Conservation (phyloP, 2,888 invertebrate genomes). For the Chironomus tentans region DNA sequence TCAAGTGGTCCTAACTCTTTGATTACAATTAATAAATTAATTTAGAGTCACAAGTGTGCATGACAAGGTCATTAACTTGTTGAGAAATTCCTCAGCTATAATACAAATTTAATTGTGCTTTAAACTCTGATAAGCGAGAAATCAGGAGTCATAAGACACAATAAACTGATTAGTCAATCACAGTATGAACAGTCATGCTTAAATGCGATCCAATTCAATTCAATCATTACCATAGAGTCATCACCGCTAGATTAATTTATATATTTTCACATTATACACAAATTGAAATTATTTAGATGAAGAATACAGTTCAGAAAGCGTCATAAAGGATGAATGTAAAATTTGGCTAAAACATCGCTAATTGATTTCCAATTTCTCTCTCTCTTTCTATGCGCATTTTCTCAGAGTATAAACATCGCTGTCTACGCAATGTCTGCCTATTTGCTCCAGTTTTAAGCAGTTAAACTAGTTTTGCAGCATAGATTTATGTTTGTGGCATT, state of each 20-base stretch:
- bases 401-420: not conserved
- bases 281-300: not conserved
- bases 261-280: not conserved
- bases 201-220: not conserved
- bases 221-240: not conserved
- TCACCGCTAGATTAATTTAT: not conserved
- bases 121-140: no score
- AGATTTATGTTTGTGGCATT: no score
- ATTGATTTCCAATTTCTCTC: not conserved
- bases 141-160: no score
- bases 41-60: no score
- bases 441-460: no score
- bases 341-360: conserved; percentile 4
- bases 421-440: not conserved
- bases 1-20: not conserved
- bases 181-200: no score
- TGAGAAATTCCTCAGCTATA: no score
- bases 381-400: not conserved
- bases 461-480: no score
- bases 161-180: no score
- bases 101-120: no score
- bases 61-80: no score
- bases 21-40: no score
- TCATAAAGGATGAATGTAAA: not conserved
- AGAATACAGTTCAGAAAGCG: not conserved